Base-by-base conservation (phyloP, 1,140 invertebrate species). In the Tetraneura akinire region DNA sequence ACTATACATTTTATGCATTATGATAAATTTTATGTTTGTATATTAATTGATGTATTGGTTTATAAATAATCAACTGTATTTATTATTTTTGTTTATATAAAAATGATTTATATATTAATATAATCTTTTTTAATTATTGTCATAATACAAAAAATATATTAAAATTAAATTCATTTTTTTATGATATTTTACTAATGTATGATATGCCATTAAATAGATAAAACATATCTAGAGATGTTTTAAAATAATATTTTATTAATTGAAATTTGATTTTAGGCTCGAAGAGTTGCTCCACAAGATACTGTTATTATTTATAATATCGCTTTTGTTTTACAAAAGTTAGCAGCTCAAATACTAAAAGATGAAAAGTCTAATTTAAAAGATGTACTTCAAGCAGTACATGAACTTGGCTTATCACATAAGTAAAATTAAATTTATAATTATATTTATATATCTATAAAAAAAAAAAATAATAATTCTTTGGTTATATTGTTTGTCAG, bases 241-340 rank as follows among this genome's bases (percentile, higher is more conserved):
- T n/a, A n/a, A n/a, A n/a, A 21, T 14, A n/a, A 14, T 14, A 53
- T n/a, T 53, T 1, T 53, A n/a, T 14, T 47, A 47, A 42, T 53
- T n/a, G 73, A 55, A 21, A 80, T 81, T 26, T 82, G 11, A 21
- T 82, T 80, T 42, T 73, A 90, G 88, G 96, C 96, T 11, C 88
- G 96, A n/a, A 89, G 94, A 82, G 95, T 98, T 11, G 92, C 94
- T 0, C 97, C 97, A 0, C 95, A 97, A 84, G 97, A 99, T 86
- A 92, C 94, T 0, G 90, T 97, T 16, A 86, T 99, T 62, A 86
- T 98, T 23, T 99, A 97, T 86, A 99, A 99, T 86, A 93, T 98
- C 81, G 97, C 98, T n/a, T 88, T 99, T 1, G 93, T 99, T 16
- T 88, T 98, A 42, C 95, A 98, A 85, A 90, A 94, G 74, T 86